phyloP scores from a whole-genome alignment of 2,888 invertebrate genomes.

The Noctua janthe region DNA sequence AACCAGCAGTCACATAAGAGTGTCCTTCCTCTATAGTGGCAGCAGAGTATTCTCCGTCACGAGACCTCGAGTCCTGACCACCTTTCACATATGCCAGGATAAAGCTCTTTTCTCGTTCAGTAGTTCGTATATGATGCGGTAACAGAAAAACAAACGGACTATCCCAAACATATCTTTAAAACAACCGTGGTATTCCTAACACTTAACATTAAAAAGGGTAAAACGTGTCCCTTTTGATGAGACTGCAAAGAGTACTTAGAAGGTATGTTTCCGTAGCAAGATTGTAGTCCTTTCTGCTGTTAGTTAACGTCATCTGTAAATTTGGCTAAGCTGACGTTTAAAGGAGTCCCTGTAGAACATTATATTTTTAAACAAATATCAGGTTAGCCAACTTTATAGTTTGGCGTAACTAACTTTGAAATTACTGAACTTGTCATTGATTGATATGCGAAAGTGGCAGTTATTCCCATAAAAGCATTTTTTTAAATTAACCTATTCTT shows the following conservation, averaged over 20 bases:
- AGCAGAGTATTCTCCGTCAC: background rate
- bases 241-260: too few species aligned
- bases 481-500: too few species aligned
- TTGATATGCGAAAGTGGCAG: background rate
- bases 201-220: background rate
- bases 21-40: background rate
- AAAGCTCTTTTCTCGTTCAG: background rate
- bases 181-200: background rate
- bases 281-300: background rate
- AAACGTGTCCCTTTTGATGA: background rate
- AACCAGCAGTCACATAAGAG: background rate
- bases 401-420: background rate
- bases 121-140: background rate
- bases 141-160: background rate
- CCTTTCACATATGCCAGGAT: background rate
- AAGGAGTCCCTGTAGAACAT: background rate
- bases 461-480: background rate
- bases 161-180: background rate
- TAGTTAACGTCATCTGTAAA: background rate
- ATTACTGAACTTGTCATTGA: background rate
- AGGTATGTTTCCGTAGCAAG: background rate
- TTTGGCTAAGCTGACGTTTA: background rate
- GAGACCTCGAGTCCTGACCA: background rate
- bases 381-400: background rate
- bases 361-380: background rate